Evolutionary conservation across 1,140 invertebrate species (phyloP).

Genomic region (Drosophila ananassae): DNA sequence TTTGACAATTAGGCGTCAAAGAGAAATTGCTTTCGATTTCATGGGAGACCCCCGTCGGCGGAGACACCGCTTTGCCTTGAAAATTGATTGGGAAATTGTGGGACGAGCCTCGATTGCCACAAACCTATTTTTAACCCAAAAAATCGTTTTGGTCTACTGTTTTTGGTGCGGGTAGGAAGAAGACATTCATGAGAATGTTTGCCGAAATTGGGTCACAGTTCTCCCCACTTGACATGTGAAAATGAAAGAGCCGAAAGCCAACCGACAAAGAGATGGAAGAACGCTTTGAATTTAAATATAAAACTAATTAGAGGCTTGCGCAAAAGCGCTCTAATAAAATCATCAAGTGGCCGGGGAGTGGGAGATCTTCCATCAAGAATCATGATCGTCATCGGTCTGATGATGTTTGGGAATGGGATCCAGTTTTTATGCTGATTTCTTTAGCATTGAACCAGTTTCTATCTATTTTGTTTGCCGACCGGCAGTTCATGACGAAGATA

Average conservation of each 20-base stretch:
- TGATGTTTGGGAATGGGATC: constrained; percentile 47
- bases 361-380: constrained; percentile 26
- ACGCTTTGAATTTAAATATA: constrained; percentile 44
- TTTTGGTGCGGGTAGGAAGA: constrained; percentile 25
- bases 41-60: constrained; percentile 15
- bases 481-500: constrained; percentile 22
- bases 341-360: constrained; percentile 52
- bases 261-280: constrained; percentile 3
- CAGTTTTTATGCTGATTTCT: constrained; percentile 46
- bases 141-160: constrained; percentile 46
- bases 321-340: constrained; percentile 60
- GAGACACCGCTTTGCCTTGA: constrained; percentile 53
- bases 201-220: constrained; percentile 57
- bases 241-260: constrained; percentile 19
- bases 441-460: constrained; percentile 31
- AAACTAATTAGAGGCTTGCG: constrained; percentile 63
- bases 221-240: constrained; percentile 51
- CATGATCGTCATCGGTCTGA: constrained; percentile 35
- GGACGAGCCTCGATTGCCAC: constrained; percentile 33
- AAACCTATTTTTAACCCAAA: constrained; percentile 48
- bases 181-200: constrained; percentile 26
- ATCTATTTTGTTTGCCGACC: constrained; percentile 4
- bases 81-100: constrained; percentile 64
- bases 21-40: constrained; percentile 78
- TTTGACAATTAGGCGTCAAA: constrained; percentile 75